These are phyloP conservation scores for Sarotherodon lohbergeri DNA, from an alignment of 2,113 vertebrate genomes.

Conservation along the genomic window DNA sequence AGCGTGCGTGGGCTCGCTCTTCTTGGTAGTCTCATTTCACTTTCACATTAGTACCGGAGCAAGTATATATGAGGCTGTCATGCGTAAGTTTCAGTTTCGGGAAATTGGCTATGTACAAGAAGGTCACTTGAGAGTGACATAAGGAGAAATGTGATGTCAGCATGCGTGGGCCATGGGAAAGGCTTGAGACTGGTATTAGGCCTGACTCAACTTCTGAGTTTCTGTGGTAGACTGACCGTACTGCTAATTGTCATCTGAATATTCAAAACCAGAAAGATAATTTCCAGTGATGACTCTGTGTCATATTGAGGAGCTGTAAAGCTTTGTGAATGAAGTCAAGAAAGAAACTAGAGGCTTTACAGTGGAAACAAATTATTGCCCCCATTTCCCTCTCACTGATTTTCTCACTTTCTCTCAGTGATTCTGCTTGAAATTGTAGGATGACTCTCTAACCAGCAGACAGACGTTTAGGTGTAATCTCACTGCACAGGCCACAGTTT, in stretches of 20 bases:
- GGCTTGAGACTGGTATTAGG: neutral
- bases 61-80: neutral
- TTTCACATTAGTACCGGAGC: slow-evolving; percentile 21
- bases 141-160: neutral
- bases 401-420: neutral
- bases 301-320: neutral
- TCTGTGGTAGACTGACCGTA: neutral
- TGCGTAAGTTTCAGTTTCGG: slow-evolving; percentile 22
- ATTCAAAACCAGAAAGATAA: neutral
- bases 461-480: neutral
- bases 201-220: slow-evolving; percentile 15
- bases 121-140: neutral
- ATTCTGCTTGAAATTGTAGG: neutral
- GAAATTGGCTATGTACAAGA: neutral
- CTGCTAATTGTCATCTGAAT: neutral
- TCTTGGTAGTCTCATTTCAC: slow-evolving; percentile 28
- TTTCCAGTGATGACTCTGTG: neutral
- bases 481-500: neutral
- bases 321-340: neutral
- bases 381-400: neutral
- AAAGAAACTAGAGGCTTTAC: neutral
- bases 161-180: neutral
- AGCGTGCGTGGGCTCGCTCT: neutral
- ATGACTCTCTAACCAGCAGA: neutral
- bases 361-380: neutral